A percentile compares a stretch with the other conserved stretches of the same genome.
phyloP scores from a whole-genome alignment of 2,113 vertebrate species.

The Psophia crepitans region DNA sequence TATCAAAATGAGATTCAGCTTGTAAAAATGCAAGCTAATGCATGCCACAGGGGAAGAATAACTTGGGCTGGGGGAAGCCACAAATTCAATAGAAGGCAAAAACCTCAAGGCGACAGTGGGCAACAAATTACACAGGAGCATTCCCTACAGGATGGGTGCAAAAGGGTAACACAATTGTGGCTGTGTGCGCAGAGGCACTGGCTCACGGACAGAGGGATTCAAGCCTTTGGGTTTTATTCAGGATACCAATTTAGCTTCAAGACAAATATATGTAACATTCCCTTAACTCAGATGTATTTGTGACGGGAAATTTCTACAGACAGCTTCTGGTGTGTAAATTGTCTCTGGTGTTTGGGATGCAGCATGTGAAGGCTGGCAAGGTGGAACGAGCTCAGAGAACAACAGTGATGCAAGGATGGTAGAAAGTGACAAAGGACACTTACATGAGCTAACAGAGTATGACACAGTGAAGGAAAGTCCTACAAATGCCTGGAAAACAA shows the following conservation, averaged over 20 bases:
- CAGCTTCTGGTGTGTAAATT: neutral
- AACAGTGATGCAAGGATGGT: neutral
- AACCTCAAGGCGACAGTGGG: neutral
- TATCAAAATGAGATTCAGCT: conserved; percentile 34
- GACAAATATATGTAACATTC: neutral
- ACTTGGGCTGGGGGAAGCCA: neutral
- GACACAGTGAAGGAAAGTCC: neutral
- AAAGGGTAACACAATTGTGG: neutral
- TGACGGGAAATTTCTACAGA: neutral
- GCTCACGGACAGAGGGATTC: neutral
- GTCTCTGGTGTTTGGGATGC: neutral
- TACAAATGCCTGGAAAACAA: neutral
- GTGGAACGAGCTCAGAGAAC: neutral
- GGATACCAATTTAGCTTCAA: neutral
- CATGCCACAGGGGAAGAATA: conserved; percentile 28
- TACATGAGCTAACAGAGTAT: neutral
- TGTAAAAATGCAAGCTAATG: conserved; percentile 31
- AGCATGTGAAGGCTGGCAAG: neutral
- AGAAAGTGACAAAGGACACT: neutral
- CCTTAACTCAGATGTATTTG: neutral
- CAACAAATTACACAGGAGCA: neutral
- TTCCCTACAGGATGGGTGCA: neutral
- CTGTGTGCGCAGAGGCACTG: neutral
- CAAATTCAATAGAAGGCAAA: conserved; percentile 29
- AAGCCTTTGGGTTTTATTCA: neutral